Percentiles rank a stretch among this genome's conserved stretches.
Conservation (phyloP, 2,797 vertebrate species). For the Sebastes taczanowskii region DNA sequence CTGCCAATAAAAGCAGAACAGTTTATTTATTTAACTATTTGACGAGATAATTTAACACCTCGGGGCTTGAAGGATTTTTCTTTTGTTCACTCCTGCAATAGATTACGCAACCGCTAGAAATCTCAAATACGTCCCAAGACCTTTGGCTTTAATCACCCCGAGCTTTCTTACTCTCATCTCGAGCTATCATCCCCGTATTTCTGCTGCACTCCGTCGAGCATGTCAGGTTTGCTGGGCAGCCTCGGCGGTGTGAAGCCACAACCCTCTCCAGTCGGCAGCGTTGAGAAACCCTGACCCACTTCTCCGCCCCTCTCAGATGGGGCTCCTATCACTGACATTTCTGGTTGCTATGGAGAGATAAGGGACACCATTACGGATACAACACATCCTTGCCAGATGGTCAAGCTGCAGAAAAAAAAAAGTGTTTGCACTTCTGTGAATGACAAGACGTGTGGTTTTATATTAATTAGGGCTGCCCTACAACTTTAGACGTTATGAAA, state of each 20-base stretch:
- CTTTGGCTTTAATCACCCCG: neutral
- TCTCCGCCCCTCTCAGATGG: conserved; percentile 45
- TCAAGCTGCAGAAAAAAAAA: conserved; percentile 23
- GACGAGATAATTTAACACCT: conserved; percentile 18
- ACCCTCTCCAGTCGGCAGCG: neutral
- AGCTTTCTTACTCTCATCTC: neutral
- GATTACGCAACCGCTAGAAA: conserved; percentile 31
- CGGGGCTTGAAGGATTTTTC: neutral
- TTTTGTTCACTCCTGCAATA: conserved; percentile 9
- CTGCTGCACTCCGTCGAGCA: neutral
- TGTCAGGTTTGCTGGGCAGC: conserved; percentile 24
- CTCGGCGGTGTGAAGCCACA: conserved; percentile 26
- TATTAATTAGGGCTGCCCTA: conserved; percentile 32
- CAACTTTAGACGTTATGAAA: conserved; percentile 14
- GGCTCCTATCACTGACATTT: conserved; percentile 51
- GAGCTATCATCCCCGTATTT: neutral
- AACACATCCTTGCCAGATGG: conserved; percentile 60
- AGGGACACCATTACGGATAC: conserved; percentile 31
- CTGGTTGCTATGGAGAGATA: conserved; percentile 55
- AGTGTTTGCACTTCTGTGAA: conserved; percentile 19
- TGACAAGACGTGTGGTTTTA: conserved; percentile 17
- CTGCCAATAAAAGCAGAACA: neutral
- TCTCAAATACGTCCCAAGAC: neutral
- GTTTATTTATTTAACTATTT: conserved; percentile 20
- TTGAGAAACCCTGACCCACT: conserved; percentile 57